Conservation (phyloP, 2,797 vertebrate genomes). For the Lindbergichthys nudifrons region DNA sequence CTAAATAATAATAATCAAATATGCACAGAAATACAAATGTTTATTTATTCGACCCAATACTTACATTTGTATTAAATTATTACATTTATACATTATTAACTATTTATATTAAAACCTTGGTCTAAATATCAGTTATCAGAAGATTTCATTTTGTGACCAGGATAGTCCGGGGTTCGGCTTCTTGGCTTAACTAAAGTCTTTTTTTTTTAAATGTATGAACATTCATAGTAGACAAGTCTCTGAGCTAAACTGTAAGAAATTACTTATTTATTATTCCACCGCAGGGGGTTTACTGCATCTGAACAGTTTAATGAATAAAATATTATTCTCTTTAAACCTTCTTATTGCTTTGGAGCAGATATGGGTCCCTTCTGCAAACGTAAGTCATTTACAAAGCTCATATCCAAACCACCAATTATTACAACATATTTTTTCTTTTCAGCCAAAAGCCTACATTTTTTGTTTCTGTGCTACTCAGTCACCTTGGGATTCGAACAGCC, state of each 20-base stretch:
- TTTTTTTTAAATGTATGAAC: not conserved
- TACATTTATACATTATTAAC: no score
- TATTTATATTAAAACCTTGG: not conserved
- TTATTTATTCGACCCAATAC: no score
- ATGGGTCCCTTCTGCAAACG: not conserved
- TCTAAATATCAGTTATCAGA: not conserved
- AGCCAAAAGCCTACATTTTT: constrained; percentile 13
- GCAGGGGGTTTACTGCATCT: not conserved
- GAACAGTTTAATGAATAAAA: not conserved
- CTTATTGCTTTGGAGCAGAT: not conserved
- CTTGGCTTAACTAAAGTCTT: no score
- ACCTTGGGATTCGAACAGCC: constrained; percentile 92
- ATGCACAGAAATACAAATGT: no score
- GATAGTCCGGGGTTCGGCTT: not conserved
- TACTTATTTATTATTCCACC: not conserved
- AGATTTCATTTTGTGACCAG: not conserved
- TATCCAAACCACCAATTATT: not conserved
- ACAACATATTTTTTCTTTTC: not conserved
- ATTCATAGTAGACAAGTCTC: not conserved
- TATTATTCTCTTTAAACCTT: not conserved
- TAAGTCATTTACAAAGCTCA: not conserved
- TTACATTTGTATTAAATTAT: no score
- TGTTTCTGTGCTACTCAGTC: constrained; percentile 23
- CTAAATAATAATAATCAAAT: no score
- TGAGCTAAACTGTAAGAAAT: not conserved